Conservation (phyloP, 2,888 invertebrate genomes). For the Xanthia togata region DNA sequence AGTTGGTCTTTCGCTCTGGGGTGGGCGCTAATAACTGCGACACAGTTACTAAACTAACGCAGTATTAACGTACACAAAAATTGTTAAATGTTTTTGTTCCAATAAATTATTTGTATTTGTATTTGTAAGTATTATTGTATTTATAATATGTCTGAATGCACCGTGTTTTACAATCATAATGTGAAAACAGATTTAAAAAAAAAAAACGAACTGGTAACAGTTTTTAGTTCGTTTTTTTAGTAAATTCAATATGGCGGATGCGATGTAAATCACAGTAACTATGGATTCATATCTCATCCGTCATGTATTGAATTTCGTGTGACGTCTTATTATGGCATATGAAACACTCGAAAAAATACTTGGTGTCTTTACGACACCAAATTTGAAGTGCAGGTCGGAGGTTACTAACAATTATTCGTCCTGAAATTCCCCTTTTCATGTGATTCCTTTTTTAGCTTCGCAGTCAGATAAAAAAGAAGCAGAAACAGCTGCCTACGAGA, state of each 20-base stretch:
- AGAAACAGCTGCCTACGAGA: conserved; percentile 17
- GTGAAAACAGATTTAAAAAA: neutral
- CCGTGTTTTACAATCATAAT: conserved; percentile 1
- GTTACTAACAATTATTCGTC: no score
- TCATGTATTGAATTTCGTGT: neutral
- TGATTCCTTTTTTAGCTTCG: neutral
- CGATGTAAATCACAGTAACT: neutral
- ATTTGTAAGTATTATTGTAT: no score
- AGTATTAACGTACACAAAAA: no score
- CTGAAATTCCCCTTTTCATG: neutral
- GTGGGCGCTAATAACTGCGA: no score
- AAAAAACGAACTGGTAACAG: neutral
- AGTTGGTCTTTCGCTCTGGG: no score
- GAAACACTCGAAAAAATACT: neutral
- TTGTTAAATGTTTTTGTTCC: no score
- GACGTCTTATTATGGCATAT: neutral
- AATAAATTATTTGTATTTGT: no score
- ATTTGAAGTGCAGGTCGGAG: neutral
- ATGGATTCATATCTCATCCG: neutral
- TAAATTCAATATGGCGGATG: neutral
- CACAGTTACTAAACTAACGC: no score
- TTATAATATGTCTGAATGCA: conserved; percentile 5
- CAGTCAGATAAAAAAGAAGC: conserved; percentile 21
- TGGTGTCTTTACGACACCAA: neutral
- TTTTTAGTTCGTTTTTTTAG: neutral